A percentile compares a stretch with the other conserved stretches of the same genome.
phyloP scores from a whole-genome alignment of 2,797 vertebrate genomes.

The Spea hammondii region DNA sequence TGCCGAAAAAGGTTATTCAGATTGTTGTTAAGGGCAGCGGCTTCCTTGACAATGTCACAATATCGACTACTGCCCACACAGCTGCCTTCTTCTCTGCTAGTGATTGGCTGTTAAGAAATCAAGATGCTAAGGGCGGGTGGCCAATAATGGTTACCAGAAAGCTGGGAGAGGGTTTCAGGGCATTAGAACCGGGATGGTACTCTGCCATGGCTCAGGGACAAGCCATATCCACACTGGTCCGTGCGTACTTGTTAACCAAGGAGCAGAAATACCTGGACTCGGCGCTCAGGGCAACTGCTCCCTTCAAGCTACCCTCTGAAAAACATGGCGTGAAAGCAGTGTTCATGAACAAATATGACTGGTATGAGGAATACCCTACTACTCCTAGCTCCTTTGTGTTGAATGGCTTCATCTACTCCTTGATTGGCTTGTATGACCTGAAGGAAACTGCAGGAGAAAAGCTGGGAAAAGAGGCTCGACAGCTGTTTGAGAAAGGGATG shows the following conservation, averaged over 20 bases:
- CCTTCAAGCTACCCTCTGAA: slow-evolving; percentile 85
- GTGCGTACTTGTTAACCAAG: slow-evolving; percentile 91
- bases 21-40: slow-evolving; percentile 82
- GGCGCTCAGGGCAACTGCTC: slow-evolving; percentile 84
- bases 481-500: slow-evolving; percentile 87
- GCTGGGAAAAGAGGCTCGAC: slow-evolving; percentile 78
- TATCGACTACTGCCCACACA: slow-evolving; percentile 92
- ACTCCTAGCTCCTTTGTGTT: slow-evolving; percentile 93
- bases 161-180: slow-evolving; percentile 88
- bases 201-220: slow-evolving; percentile 98
- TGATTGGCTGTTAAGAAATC: slow-evolving; percentile 90
- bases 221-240: slow-evolving; percentile 92
- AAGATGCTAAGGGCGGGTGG: slow-evolving; percentile 95
- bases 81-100: slow-evolving; percentile 93
- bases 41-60: slow-evolving; percentile 86
- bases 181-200: slow-evolving; percentile 96
- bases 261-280: slow-evolving; percentile 83
- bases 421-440: slow-evolving; percentile 91
- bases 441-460: slow-evolving; percentile 88
- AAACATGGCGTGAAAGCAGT: slow-evolving; percentile 90
- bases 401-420: slow-evolving; percentile 96
- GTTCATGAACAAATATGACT: slow-evolving; percentile 93
- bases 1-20: slow-evolving; percentile 85
- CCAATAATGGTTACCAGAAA: slow-evolving; percentile 97
- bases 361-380: slow-evolving; percentile 99